Evolutionary conservation across 2,888 invertebrate species (phyloP), one percentile per base, ranked within the genome.

Genomic region (Campopleginae sp.): DNA sequence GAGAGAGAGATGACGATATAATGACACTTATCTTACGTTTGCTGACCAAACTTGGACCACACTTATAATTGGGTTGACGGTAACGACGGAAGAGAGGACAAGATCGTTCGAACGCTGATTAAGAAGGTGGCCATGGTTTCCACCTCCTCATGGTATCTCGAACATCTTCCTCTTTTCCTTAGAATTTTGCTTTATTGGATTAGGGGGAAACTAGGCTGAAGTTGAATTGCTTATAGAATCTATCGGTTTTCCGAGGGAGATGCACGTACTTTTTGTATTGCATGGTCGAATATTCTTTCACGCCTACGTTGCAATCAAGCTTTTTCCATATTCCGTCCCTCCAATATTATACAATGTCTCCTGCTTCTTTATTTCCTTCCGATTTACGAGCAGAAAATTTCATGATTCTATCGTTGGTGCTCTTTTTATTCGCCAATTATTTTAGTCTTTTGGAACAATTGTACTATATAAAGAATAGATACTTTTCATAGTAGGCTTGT

Each of bases 231-330:
- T n/a, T n/a, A n/a, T n/a, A n/a, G 82, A 71, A 82, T 72, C 72
- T 66, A 82, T 82, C 72, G 77, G 77, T 78, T 82, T 82, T 63
- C 66, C 63, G 65, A 68, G 72, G 12, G 51, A 38, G 72, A 66
- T 74, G 77, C 65, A 51, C 68, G 10, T 33, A 63, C n/a, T 65
- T 66, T 71, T 61, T 12, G 61, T 68, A 65, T 19, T 54, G 58
- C 65, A 66, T 51, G 68, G 79, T 54, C 51, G 80, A 75, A 80
- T 76, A 61, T 70, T 70, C 74, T 75, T 84, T 84, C 75, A 70
- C 70, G 83, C 83, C 79, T 80, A 74, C 74, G 63, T 63, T 77
- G 75, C 80, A 84, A 84, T 76, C 63, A 80, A 80, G 75, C 75
- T 31, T 42, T n/a, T n/a, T n/a, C n/a, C 33, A 33, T 46, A 42